These are phyloP conservation scores for Acropora yongei DNA, from an alignment of 64 coral and sea anemone species.

Conservation along the genomic window DNA sequence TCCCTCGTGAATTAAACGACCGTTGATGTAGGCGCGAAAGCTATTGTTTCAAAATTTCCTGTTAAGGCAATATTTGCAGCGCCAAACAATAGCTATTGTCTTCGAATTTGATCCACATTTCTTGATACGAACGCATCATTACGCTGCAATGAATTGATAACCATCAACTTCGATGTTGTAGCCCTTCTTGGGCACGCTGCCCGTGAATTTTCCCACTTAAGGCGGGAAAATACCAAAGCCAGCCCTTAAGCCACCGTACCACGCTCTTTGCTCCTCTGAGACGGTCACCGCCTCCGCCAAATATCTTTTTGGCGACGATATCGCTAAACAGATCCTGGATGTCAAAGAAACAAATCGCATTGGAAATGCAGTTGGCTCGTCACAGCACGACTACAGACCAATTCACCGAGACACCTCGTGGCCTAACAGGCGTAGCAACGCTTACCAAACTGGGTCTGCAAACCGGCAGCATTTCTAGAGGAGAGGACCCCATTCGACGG, in stretches of 20 bases:
- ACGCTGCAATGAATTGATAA: neutral
- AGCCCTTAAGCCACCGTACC: neutral
- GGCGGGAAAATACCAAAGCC: neutral
- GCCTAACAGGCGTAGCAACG: neutral
- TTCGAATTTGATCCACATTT: too few relatives aligned
- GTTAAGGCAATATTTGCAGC: too few relatives aligned
- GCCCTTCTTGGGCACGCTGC: neutral
- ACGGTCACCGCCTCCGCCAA: too few relatives aligned
- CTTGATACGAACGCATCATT: too few relatives aligned
- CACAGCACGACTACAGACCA: neutral
- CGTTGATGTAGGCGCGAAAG: too few relatives aligned
- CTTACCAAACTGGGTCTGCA: neutral
- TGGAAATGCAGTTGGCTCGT: neutral
- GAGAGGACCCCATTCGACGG: neutral
- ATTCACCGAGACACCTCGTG: neutral
- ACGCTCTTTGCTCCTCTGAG: too few relatives aligned
- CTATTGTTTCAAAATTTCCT: too few relatives aligned
- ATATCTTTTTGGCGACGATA: too few relatives aligned
- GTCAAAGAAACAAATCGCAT: conserved; percentile 18
- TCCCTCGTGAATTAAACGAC: too few relatives aligned
- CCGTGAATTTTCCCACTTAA: neutral
- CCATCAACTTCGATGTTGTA: neutral
- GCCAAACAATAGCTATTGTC: too few relatives aligned
- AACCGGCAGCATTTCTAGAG: neutral
- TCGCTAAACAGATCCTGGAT: too few relatives aligned